Base-by-base conservation (phyloP, 2,113 vertebrate species). In the Campylomormyrus tamandua region DNA sequence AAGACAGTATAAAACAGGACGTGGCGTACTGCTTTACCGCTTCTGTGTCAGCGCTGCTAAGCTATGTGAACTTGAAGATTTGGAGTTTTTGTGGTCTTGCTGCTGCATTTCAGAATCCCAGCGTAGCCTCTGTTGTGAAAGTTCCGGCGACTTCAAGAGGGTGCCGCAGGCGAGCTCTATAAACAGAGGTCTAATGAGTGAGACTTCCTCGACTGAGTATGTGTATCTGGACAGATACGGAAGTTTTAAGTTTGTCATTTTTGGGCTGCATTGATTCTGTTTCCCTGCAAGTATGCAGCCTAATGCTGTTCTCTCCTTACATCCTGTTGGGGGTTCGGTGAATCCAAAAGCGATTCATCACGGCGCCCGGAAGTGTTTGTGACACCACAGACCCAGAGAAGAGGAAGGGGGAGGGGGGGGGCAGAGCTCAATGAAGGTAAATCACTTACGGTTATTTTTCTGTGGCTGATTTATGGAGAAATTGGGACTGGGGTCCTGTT, bases 391-490 rank as follows among this genome's bases (percentile, higher is more conserved):
- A 83, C 74, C 39, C 39, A 42, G 39, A 42, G 39, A 19, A 39
- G 42, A 19, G 21, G 17, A 27, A 27, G 62, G 62, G 62, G 62
- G 80, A 5, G 45, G 80, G 17, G 45, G 39, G 39, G 58, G 52
- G 56, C 45, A 17, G 85, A 53, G 10, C 31, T 21, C 94, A 94
- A 94, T 87, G 91, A 94, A 94, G 94, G 95, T 96, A 96, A 96
- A 96, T 96, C 96, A 96, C 94, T 96, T 94, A 93, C 93, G 95
- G 96, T 95, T 96, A 95, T 96, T 96, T 96, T 95, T 95, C 95
- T 96, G 96, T 94, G 95, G 94, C 94, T 96, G 96, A 96, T 94
- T 95, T 96, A 96, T 96, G 95, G 95, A 95, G 94, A 95, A 94
- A 94, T 93, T 93, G 94, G 94, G 95, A 94, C 96, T 93, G 91